Evolutionary conservation across 2,888 invertebrate species (phyloP).

Genomic region (Leucophenga maculata): DNA sequence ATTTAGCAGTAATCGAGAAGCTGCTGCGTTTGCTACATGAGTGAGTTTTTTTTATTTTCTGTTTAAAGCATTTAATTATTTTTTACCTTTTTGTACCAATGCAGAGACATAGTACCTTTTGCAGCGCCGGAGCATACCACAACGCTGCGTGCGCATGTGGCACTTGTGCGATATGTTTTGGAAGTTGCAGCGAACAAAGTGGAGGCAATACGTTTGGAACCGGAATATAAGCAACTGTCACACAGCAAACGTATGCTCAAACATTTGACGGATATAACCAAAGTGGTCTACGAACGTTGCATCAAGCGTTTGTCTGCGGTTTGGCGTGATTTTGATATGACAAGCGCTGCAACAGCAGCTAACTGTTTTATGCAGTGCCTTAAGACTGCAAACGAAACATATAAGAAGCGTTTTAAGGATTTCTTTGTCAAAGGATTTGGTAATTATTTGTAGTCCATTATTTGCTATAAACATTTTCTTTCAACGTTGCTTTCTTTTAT

Average conservation of each 20-base stretch:
- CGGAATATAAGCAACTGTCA: slow-evolving; percentile 65
- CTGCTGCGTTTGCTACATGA: slow-evolving; percentile 65
- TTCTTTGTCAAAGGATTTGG: slow-evolving; percentile 66
- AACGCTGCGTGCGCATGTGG: slow-evolving; percentile 73
- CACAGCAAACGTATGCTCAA: slow-evolving; percentile 66
- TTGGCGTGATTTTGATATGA: slow-evolving; percentile 73
- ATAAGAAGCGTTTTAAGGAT: slow-evolving; percentile 62
- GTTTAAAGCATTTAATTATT: background rate
- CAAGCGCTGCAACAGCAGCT: slow-evolving; percentile 73
- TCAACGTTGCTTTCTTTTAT: too few relatives aligned
- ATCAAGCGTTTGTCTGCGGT: slow-evolving; percentile 73
- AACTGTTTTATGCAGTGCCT: slow-evolving; percentile 75
- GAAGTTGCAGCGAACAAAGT: slow-evolving; percentile 62
- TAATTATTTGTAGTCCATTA: too few relatives aligned
- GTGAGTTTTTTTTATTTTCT: slow-evolving; percentile 45
- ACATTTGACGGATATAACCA: slow-evolving; percentile 64
- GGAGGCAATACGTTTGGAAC: slow-evolving; percentile 61
- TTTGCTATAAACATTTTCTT: too few relatives aligned
- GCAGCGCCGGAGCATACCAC: slow-evolving; percentile 72
- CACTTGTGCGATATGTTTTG: slow-evolving; percentile 75
- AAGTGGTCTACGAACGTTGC: slow-evolving; percentile 71
- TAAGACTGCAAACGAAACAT: slow-evolving; percentile 62
- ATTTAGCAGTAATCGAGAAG: slow-evolving; percentile 62
- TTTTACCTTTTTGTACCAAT: slow-evolving; percentile 21
- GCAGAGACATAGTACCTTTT: slow-evolving; percentile 74